phyloP scores from a whole-genome alignment of 2,113 vertebrate genomes.

The Hippocampus mohnikei region DNA sequence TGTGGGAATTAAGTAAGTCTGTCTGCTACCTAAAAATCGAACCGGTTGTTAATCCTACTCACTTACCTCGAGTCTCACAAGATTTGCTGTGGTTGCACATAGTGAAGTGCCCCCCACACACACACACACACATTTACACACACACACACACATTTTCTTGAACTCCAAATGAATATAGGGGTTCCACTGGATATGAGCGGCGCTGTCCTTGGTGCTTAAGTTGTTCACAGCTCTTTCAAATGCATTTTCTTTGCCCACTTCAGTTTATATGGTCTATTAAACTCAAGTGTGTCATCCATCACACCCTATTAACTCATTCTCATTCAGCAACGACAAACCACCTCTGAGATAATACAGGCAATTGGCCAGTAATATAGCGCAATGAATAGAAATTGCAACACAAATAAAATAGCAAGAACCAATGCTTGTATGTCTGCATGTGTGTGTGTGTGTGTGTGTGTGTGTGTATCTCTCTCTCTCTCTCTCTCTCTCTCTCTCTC shows the following conservation, averaged over 20 bases:
- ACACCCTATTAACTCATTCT: neutral
- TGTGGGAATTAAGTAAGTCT: neutral
- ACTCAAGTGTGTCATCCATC: neutral
- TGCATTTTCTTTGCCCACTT: neutral
- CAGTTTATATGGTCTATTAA: neutral
- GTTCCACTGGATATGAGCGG: neutral
- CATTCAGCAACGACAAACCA: neutral
- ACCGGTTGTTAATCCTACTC: neutral
- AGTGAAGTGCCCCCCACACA: too few relatives aligned
- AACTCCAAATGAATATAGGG: neutral
- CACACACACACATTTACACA: too few relatives aligned
- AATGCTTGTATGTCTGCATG: neutral
- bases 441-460: too few relatives aligned
- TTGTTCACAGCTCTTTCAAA: neutral
- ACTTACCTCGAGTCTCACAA: neutral
- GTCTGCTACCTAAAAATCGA: neutral
- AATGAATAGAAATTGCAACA: neutral
- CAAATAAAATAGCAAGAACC: neutral
- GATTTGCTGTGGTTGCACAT: neutral
- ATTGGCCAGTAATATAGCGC: too few relatives aligned
- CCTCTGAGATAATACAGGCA: neutral
- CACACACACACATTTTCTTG: neutral
- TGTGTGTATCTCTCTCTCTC: too few relatives aligned
- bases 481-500: too few relatives aligned
- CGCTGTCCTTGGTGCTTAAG: conserved; percentile 5